A percentile compares a stretch with the other conserved stretches of the same genome.
These are phyloP conservation scores for Drosophila lowei DNA, from an alignment of 1,140 invertebrate genomes.

Conservation along the genomic window DNA sequence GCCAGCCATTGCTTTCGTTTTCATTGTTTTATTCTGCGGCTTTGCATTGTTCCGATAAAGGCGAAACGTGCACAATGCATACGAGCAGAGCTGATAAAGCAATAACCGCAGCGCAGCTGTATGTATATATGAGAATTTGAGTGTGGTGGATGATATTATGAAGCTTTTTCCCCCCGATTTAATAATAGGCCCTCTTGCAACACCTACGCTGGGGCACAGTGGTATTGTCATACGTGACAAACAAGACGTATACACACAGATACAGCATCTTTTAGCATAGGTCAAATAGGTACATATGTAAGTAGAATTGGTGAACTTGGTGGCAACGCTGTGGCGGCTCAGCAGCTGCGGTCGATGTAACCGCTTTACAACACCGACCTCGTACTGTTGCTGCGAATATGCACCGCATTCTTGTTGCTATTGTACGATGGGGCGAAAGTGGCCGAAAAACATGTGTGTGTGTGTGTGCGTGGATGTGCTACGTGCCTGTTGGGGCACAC, in stretches of 20 bases:
- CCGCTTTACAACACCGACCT: slow-evolving; percentile 35
- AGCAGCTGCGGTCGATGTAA: slow-evolving; percentile 1
- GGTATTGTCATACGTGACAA: slow-evolving; percentile 63
- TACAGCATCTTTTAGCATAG: slow-evolving; percentile 4
- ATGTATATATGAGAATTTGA: too few relatives aligned
- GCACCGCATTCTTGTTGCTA: slow-evolving; percentile 4
- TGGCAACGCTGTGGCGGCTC: slow-evolving; percentile 26
- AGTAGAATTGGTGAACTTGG: background rate
- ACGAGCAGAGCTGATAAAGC: slow-evolving; percentile 27
- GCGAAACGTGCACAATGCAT: slow-evolving; percentile 29
- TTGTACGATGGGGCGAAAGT: slow-evolving; percentile 33
- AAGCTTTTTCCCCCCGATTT: background rate
- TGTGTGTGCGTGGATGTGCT: slow-evolving; percentile 4
- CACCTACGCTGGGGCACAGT: background rate
- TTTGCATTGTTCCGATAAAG: slow-evolving; percentile 41
- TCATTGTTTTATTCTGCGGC: background rate
- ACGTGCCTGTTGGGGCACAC: slow-evolving; percentile 25
- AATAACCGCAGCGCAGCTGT: slow-evolving; percentile 28
- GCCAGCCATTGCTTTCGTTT: background rate
- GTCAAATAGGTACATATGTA: background rate
- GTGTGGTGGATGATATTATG: background rate
- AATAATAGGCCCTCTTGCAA: background rate
- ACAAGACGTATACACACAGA: slow-evolving; percentile 21
- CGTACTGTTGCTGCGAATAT: slow-evolving; percentile 2
- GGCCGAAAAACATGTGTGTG: slow-evolving; percentile 34